Conservation (phyloP, 2,888 invertebrate genomes). For the Tenthredo scrophulariae region DNA sequence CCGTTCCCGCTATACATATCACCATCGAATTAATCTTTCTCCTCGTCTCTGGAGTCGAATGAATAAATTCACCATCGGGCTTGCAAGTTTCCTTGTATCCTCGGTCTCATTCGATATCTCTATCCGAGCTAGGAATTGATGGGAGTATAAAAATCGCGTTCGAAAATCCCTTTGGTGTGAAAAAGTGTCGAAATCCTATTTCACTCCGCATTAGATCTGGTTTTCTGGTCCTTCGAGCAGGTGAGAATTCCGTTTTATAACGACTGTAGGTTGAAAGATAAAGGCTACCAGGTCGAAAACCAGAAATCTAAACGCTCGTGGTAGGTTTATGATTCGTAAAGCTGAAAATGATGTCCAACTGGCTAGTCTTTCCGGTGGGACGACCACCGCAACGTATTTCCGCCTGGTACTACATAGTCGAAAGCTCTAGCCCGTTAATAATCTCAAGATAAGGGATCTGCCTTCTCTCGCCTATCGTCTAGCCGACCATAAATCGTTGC, state of each 20-base stretch:
- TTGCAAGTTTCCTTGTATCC: background rate
- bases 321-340: constrained; percentile 39
- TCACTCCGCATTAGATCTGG: background rate
- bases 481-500: background rate
- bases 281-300: constrained; percentile 14
- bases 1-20: background rate
- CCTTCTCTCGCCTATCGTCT: background rate
- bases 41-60: background rate
- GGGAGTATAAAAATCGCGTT: background rate
- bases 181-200: background rate
- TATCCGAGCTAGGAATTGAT: background rate
- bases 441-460: constrained; percentile 16
- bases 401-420: background rate
- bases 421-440: background rate
- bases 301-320: background rate
- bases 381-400: background rate
- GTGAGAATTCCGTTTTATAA: background rate
- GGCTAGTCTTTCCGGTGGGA: background rate
- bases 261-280: constrained; percentile 1
- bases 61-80: background rate
- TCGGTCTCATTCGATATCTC: background rate
- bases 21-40: background rate
- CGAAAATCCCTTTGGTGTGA: background rate
- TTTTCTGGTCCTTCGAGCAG: too few species aligned
- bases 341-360: constrained; percentile 6